Percentiles rank a stretch among this genome's conserved stretches.
These are phyloP conservation scores for Sebastes nivosus DNA, from an alignment of 2,797 vertebrate genomes.

Conservation along the genomic window DNA sequence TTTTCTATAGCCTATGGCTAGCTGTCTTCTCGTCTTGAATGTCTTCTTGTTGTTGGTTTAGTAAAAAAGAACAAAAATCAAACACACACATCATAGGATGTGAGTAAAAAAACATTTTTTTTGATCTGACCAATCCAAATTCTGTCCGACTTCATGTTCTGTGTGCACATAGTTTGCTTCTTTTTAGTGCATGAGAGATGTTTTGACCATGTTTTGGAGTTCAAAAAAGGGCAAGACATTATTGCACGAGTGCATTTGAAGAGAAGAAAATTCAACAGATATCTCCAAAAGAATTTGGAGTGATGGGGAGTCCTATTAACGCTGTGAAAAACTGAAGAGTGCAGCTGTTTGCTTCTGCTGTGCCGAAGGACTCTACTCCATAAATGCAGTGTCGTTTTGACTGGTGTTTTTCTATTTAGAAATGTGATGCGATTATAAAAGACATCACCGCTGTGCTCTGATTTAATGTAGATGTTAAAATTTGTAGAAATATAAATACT, in stretches of 20 bases:
- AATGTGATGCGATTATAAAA: constrained; percentile 4
- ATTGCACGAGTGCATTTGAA: background rate
- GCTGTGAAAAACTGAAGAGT: constrained; percentile 1
- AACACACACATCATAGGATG: background rate
- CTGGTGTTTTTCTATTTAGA: constrained; percentile 12
- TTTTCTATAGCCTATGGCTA: background rate
- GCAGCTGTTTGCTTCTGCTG: constrained; percentile 4
- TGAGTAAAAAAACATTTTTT: background rate
- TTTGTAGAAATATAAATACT: background rate
- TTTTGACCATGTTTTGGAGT: background rate
- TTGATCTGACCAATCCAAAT: background rate
- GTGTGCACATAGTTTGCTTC: background rate
- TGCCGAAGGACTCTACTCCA: constrained; percentile 11
- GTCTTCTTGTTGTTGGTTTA: background rate
- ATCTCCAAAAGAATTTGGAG: background rate
- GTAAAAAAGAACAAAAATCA: background rate
- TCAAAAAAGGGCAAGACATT: background rate
- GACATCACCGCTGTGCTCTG: background rate
- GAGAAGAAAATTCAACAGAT: background rate
- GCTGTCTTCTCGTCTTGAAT: background rate
- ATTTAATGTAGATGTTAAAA: background rate
- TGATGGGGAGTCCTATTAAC: background rate
- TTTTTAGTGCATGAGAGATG: background rate
- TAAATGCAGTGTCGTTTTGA: constrained; percentile 4
- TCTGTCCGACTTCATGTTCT: background rate